A percentile compares a stretch with the other conserved stretches of the same genome.
Evolutionary conservation across 2,113 vertebrate genomes (phyloP).

Genomic region (Onychostoma macrolepis): DNA sequence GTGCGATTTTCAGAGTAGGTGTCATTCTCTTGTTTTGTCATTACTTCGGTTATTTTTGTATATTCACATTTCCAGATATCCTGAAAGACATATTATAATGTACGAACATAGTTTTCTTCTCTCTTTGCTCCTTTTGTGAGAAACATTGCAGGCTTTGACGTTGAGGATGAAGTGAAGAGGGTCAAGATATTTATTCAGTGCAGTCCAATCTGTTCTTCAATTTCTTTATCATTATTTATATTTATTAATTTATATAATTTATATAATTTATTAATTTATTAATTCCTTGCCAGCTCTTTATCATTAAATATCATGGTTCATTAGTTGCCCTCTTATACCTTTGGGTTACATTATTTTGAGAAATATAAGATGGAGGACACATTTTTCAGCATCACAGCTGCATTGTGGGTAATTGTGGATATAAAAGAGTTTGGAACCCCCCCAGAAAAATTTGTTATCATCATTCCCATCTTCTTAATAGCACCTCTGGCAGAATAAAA

Average conservation of each 20-base stretch:
- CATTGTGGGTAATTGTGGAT: not conserved
- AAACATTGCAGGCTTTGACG: not conserved
- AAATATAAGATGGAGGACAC: not conserved
- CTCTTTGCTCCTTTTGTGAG: not conserved
- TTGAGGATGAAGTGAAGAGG: not conserved
- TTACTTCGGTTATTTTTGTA: not conserved
- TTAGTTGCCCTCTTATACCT: not conserved
- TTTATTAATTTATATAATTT: too few relatives aligned
- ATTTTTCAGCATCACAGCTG: not conserved
- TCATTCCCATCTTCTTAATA: not conserved
- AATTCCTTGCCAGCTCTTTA: not conserved
- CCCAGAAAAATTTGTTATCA: not conserved
- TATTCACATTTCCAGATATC: constrained; percentile 4
- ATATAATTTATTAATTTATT: too few relatives aligned
- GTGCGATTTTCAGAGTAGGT: constrained; percentile 17
- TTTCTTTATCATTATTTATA: too few relatives aligned
- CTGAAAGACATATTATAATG: not conserved
- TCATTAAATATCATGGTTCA: not conserved
- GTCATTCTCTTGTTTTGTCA: constrained; percentile 10
- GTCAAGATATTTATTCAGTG: not conserved
- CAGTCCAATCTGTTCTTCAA: not conserved
- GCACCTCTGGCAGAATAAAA: not conserved
- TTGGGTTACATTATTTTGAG: not conserved
- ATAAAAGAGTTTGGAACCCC: not conserved
- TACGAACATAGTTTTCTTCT: not conserved